A percentile compares a stretch with the other conserved stretches of the same genome.
Evolutionary conservation across 2,113 vertebrate species (phyloP).

Genomic region (Calypte anna): DNA sequence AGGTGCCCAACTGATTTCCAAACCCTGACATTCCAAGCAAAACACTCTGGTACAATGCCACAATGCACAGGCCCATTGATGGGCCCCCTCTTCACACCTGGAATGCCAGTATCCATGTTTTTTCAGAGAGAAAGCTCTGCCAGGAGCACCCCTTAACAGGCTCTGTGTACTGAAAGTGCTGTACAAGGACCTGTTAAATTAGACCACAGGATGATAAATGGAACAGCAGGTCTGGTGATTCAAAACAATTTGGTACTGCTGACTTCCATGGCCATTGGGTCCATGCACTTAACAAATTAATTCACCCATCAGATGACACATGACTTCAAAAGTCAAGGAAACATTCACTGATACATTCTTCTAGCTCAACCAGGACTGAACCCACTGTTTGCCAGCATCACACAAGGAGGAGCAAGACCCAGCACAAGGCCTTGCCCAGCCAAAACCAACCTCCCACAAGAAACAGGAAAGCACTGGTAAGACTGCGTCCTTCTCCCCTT

Average conservation of each 20-base stretch:
- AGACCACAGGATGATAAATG: neutral
- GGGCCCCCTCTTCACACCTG: accelerated
- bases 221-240: neutral
- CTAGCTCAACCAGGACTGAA: neutral
- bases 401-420: neutral
- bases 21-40: accelerated
- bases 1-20: neutral
- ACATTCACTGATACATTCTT: accelerated
- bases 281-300: accelerated
- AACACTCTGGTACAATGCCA: neutral
- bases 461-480: neutral
- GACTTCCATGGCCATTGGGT: neutral
- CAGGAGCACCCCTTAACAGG: neutral
- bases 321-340: neutral
- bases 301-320: accelerated
- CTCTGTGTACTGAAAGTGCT: neutral
- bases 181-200: neutral
- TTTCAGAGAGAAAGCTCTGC: neutral
- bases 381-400: neutral
- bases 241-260: neutral
- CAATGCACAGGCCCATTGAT: neutral
- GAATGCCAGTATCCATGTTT: neutral
- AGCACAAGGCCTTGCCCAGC: neutral
- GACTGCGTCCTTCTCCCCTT: accelerated
- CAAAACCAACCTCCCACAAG: neutral